Conservation (phyloP, 2,888 invertebrate species). For the Drosophila meridiana region DNA sequence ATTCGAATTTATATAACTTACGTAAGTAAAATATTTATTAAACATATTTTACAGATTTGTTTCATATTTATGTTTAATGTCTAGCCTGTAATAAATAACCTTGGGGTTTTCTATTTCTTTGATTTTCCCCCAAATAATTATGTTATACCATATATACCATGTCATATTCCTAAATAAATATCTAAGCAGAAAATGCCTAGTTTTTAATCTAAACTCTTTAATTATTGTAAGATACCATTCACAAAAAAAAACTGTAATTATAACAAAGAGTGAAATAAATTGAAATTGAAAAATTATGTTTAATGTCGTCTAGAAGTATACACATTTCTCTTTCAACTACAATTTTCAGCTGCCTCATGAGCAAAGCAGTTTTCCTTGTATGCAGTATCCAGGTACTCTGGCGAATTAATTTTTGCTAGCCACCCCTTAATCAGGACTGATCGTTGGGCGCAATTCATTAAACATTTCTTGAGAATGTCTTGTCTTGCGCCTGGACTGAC, state of each 20-base stretch:
- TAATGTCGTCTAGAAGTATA: background rate
- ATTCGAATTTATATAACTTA: background rate
- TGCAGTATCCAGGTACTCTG: background rate
- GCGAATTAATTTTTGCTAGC: conserved; percentile 1
- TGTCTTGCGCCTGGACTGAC: conserved; percentile 42
- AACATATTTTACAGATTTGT: background rate
- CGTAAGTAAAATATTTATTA: background rate
- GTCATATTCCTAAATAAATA: too few relatives aligned
- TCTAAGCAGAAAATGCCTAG: too few relatives aligned
- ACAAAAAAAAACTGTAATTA: too few relatives aligned
- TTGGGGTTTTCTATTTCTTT: too few relatives aligned
- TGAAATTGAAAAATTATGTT: too few relatives aligned
- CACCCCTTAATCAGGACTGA: conserved; percentile 57
- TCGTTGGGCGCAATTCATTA: conserved; percentile 66
- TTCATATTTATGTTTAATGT: too few relatives aligned
- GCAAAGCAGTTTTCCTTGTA: background rate
- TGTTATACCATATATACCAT: too few relatives aligned
- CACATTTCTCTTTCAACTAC: background rate
- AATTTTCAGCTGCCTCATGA: background rate
- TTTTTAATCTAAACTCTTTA: too few relatives aligned
- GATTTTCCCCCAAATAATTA: too few relatives aligned
- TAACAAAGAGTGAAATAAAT: too few relatives aligned
- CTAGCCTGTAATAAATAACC: too few relatives aligned
- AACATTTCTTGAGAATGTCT: conserved; percentile 41
- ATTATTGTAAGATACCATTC: too few relatives aligned